phyloP scores from a whole-genome alignment of 2,888 invertebrate genomes.

The Proisotoma minuta region DNA sequence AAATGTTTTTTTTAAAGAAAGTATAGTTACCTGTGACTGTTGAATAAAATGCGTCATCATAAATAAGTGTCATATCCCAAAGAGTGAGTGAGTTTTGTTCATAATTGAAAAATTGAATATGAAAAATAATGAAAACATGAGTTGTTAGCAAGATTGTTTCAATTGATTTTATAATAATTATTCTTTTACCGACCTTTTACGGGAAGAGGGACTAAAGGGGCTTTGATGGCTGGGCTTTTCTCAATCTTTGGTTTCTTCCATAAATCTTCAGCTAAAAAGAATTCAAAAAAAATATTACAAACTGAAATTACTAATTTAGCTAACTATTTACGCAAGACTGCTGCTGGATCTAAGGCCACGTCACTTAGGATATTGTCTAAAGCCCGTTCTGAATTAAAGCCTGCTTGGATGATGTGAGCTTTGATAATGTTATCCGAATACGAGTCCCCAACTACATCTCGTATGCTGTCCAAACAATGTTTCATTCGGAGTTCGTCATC shows the following conservation, averaged over 20 bases:
- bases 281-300: background rate
- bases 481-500: slow-evolving; percentile 68
- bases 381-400: slow-evolving; percentile 68
- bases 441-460: slow-evolving; percentile 71
- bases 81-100: too few relatives aligned
- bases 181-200: too few relatives aligned
- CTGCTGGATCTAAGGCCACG: slow-evolving; percentile 49
- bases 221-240: background rate
- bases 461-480: slow-evolving; percentile 77
- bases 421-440: slow-evolving; percentile 68
- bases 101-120: too few relatives aligned
- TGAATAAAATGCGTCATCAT: background rate
- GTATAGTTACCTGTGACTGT: background rate
- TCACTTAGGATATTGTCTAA: slow-evolving; percentile 67
- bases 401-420: slow-evolving; percentile 65
- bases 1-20: background rate
- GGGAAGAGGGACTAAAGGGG: too few relatives aligned
- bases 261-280: background rate
- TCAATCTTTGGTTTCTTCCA: slow-evolving; percentile 1
- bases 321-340: slow-evolving; percentile 9
- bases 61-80: too few relatives aligned
- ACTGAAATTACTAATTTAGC: background rate
- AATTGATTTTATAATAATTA: too few relatives aligned
- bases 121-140: background rate
- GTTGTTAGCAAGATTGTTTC: too few relatives aligned